Evolutionary conservation across 2,113 vertebrate genomes (phyloP), one percentile per base, ranked within the genome.

Genomic region (Arvicanthis niloticus): DNA sequence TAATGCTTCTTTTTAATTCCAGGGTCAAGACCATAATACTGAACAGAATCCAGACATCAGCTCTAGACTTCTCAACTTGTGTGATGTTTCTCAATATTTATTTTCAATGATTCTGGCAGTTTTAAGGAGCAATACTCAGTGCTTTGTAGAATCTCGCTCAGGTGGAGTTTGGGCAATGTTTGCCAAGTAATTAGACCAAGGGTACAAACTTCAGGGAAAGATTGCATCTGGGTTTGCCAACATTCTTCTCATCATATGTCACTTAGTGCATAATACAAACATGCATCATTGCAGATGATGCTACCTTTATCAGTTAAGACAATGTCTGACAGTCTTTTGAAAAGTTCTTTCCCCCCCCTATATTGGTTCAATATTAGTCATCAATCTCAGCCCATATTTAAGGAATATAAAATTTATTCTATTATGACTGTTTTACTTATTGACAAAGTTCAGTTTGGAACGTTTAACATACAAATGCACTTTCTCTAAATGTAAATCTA

Each of bases 401-500:
- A 92, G 24, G 53, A 5, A 21, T 26, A 1, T 31, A 76, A 17
- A 15, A 10, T 42, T 76, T 7, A 72, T 93, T 96, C 93, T 72
- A 77, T 84, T 56, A 87, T 40, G 60, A 82, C 1, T 7, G 21
- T 95, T 82, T 60, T 91, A 77, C 24, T 45, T 21, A 77, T 6
- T 12, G 60, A 15, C 13, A 93, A 96, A 94, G 78, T 87, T 94
- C 34, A 86, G 56, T 96, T 93, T 82, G 34, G 29, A n/a, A n/a
- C 73, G 81, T 95, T 96, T 24, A 95, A 24, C 84, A 75, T 89
- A 16, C 91, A 48, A 26, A 77, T 34, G 13, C 3, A 5, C 73
- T 19, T 15, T 75, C 40, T 96, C 67, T 95, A 73, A 91, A 93
- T 91, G 65, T 80, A 68, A 67, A 82, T 62, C n/a, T 77, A 22